Percentiles rank a stretch among this genome's conserved stretches.
These are phyloP conservation scores for Andrena fulva DNA, from an alignment of 2,888 invertebrate genomes.

Conservation along the genomic window DNA sequence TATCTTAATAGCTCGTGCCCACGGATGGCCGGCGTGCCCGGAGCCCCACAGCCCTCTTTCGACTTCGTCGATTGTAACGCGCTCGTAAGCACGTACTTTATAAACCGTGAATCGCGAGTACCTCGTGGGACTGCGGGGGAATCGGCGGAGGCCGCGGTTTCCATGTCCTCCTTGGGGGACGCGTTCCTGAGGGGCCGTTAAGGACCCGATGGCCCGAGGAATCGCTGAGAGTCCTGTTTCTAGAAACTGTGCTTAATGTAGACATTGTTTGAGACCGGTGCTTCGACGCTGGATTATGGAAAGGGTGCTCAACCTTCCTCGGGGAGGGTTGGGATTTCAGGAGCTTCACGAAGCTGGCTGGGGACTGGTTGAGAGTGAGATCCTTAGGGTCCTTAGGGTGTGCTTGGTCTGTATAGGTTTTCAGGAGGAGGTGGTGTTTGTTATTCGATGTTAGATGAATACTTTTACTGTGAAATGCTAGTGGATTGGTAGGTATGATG, in stretches of 20 bases:
- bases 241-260: slow-evolving; percentile 69
- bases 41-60: slow-evolving; percentile 13
- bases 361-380: neutral
- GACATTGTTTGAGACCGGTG: slow-evolving; percentile 69
- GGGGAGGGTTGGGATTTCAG: slow-evolving; percentile 5
- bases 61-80: slow-evolving; percentile 50
- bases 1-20: slow-evolving; percentile 75
- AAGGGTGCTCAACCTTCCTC: slow-evolving; percentile 60
- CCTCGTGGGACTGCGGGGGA: slow-evolving; percentile 30
- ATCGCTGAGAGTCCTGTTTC: slow-evolving; percentile 36
- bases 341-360: neutral
- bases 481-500: neutral
- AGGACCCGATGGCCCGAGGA: slow-evolving; percentile 16
- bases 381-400: neutral
- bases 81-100: slow-evolving; percentile 76
- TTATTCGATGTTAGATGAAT: slow-evolving; percentile 1
- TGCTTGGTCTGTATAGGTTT: neutral
- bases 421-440: neutral
- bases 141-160: slow-evolving; percentile 40
- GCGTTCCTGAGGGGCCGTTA: slow-evolving; percentile 34
- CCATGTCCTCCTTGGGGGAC: neutral
- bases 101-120: slow-evolving; percentile 70
- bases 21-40: slow-evolving; percentile 37
- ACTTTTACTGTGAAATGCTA: slow-evolving; percentile 4
- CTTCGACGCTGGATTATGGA: slow-evolving; percentile 7